These are phyloP conservation scores for Asarcornis scutulata DNA, from an alignment of 2,113 vertebrate species.

Conservation along the genomic window DNA sequence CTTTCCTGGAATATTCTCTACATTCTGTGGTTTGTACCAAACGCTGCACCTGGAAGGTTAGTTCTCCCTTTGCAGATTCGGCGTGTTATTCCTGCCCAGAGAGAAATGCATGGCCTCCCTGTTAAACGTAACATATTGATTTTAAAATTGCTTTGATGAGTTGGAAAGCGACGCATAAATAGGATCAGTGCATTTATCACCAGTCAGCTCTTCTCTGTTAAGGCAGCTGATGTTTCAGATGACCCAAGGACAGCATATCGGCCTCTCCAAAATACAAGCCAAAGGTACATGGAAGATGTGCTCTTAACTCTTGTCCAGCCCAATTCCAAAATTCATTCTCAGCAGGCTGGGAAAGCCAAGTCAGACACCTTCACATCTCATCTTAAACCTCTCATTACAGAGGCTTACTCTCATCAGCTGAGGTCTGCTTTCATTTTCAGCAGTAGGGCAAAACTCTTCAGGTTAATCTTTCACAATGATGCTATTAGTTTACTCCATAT, in stretches of 20 bases:
- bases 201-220: background rate
- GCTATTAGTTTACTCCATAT: background rate
- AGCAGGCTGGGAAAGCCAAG: background rate
- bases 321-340: background rate
- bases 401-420: background rate
- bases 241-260: background rate
- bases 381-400: background rate
- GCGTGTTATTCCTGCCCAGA: background rate
- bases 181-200: background rate
- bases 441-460: background rate
- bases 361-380: slow-evolving; percentile 12
- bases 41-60: background rate
- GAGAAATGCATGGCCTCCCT: background rate
- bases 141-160: slow-evolving; percentile 42
- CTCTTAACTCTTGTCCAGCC: background rate
- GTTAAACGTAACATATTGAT: slow-evolving; percentile 13
- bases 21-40: slow-evolving; percentile 25
- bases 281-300: background rate
- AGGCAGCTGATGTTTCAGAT: background rate
- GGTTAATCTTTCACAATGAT: background rate
- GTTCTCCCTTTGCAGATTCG: background rate
- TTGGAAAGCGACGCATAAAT: slow-evolving; percentile 11
- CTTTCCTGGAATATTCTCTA: slow-evolving; percentile 23
- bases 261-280: background rate
- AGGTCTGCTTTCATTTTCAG: background rate